phyloP scores from a whole-genome alignment of 2,113 vertebrate species.

The Rhinopomastus cyanomelas region DNA sequence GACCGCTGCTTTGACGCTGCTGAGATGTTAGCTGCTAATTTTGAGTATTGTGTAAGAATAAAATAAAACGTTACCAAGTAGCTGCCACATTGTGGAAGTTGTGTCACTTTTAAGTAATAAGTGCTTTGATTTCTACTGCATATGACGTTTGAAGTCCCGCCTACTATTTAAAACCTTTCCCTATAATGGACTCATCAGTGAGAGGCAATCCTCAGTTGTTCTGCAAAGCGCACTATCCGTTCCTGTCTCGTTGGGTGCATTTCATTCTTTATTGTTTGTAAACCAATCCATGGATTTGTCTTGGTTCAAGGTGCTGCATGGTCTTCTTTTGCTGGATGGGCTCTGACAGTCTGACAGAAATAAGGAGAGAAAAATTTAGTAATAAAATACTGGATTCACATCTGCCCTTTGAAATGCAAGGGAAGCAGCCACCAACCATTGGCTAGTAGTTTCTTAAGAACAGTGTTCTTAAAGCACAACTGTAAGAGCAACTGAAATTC shows the following conservation, averaged over 20 bases:
- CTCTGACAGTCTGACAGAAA: constrained; percentile 68
- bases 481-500: not conserved
- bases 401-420: not conserved
- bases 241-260: not conserved
- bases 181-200: not conserved
- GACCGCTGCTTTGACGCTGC: constrained; percentile 16
- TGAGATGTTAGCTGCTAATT: constrained; percentile 7
- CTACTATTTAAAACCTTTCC: not conserved
- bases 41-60: constrained; percentile 27
- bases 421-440: not conserved
- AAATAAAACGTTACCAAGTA: constrained; percentile 45
- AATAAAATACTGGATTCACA: not conserved
- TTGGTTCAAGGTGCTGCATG: constrained; percentile 32
- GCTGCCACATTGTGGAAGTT: constrained; percentile 26
- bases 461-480: not conserved
- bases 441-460: not conserved
- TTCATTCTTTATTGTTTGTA: constrained; percentile 76
- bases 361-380: not conserved
- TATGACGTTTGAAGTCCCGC: constrained; percentile 7
- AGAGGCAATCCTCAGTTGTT: not conserved
- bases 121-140: constrained; percentile 3
- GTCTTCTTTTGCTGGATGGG: constrained; percentile 63
- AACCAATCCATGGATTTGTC: constrained; percentile 90
- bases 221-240: not conserved
- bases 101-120: constrained; percentile 21